Percentiles rank a stretch among this genome's conserved stretches.
Conservation (phyloP, 2,888 invertebrate species). For the Ornithoptera priamus region DNA sequence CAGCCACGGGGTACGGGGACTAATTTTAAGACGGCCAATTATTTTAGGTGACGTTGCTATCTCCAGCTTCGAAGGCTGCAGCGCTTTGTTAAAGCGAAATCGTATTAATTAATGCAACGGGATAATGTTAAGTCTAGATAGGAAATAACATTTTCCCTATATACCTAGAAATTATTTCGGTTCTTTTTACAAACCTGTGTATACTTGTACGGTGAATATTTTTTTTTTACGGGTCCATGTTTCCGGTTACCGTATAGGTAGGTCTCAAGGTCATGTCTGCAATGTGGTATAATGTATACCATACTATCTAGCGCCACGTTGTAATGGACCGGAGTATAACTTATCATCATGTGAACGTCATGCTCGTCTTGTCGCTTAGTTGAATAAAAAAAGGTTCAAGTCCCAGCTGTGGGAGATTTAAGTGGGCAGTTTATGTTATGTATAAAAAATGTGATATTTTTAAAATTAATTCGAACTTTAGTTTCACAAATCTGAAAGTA, state of each 20-base stretch:
- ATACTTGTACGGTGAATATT: background rate
- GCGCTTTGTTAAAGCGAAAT: slow-evolving; percentile 1
- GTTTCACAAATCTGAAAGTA: too few relatives aligned
- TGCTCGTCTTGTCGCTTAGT: too few relatives aligned
- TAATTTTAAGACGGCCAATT: slow-evolving; percentile 4
- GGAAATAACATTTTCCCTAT: background rate
- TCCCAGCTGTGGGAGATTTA: too few relatives aligned
- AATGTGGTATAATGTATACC: too few relatives aligned
- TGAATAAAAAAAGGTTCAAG: too few relatives aligned
- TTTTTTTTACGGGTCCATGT: background rate
- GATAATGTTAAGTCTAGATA: background rate
- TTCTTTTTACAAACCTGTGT: background rate
- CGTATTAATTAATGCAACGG: background rate
- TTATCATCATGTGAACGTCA: too few relatives aligned
- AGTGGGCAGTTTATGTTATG: too few relatives aligned
- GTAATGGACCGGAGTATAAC: too few relatives aligned
- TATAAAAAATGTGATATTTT: too few relatives aligned
- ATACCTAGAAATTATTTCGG: background rate
- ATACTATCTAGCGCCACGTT: too few relatives aligned
- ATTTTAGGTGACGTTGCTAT: slow-evolving; percentile 3
- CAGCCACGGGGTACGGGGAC: background rate
- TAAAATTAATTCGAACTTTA: too few relatives aligned
- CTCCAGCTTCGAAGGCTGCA: background rate
- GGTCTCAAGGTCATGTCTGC: too few relatives aligned
- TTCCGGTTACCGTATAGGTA: background rate